Percentiles rank a stretch among this genome's conserved stretches.
Evolutionary conservation across 2,797 vertebrate species (phyloP).

Genomic region (Peromyscus melanophrys): DNA sequence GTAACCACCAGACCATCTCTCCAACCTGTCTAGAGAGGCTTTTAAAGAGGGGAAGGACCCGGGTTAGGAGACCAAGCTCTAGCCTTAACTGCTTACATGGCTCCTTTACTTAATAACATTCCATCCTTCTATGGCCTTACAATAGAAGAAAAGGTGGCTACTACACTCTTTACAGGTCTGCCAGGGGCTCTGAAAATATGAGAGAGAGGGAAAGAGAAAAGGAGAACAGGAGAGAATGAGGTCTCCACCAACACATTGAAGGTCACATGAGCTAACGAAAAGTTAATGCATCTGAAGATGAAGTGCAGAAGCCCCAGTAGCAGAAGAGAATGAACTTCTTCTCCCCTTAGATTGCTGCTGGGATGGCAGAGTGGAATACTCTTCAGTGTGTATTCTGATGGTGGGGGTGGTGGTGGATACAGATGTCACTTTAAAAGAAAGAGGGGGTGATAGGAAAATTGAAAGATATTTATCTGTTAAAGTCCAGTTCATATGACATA

Average conservation of each 20-base stretch:
- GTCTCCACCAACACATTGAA: neutral
- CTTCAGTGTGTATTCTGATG: neutral
- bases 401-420: neutral
- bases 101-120: neutral
- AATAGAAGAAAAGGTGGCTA: neutral
- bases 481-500: neutral
- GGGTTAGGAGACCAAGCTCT: neutral
- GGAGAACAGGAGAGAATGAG: neutral
- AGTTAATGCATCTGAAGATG: neutral
- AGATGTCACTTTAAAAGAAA: neutral
- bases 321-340: slow-evolving; percentile 5
- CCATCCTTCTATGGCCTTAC: neutral
- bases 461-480: neutral
- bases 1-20: too few species aligned
- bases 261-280: neutral
- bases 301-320: neutral
- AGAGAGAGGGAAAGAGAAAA: neutral
- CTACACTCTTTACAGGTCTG: neutral
- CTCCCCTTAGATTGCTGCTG: slow-evolving; percentile 26
- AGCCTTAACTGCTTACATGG: neutral
- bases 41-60: neutral
- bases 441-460: neutral
- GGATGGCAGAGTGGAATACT: neutral
- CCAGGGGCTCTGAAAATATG: neutral
- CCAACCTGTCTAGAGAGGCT: neutral